Base-by-base conservation (phyloP, 2,113 vertebrate genomes). In the Egretta garzetta region DNA sequence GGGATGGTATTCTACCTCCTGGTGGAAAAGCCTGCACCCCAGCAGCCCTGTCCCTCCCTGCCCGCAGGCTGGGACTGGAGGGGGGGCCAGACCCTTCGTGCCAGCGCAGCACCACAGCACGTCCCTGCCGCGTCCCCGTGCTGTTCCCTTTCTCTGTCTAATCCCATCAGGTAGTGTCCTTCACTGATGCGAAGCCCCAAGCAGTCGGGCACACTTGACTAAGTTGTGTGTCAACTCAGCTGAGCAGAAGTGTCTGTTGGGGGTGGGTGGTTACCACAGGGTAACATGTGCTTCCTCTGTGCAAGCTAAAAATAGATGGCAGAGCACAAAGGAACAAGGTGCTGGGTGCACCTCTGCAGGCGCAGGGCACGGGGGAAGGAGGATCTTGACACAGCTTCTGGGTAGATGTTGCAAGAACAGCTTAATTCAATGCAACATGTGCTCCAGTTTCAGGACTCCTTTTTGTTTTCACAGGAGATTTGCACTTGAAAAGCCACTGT, bases 401-500 rank as follows among this genome's bases (percentile, higher is more conserved):
- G 64, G 76, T 21, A 18, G 73, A 6, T 74, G 80, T 74, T 67
- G 86, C 88, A 77, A 86, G 80, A 75, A 2, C 73, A 52, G 76
- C 76, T 92, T 47, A 0, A 24, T 81, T 84, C 92, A 9, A 4
- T 3, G 80, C 79, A 17, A 62, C 41, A 4, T 5, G 3, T 7
- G 28, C 96, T 81, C 86, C 56, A 5, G 60, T 68, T 85, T 95
- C 11, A 3, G 76, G 86, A 52, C 47, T 93, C 56, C 68, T 71
- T 72, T 94, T 94, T 94, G 91, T 94, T 91, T 91, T 20, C 70
- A 2, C 70, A 2, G 52, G 52, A 68, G 76, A 92, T 95, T 96
- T 95, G 95, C 97, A 84, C 96, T 96, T 92, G 92, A 96, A 96
- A 95, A 97, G 97, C 73, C 91, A 5, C 94, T 63, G 72, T 68